Conservation (phyloP, 2,797 vertebrate species). For the Moxostoma hubbsi region DNA sequence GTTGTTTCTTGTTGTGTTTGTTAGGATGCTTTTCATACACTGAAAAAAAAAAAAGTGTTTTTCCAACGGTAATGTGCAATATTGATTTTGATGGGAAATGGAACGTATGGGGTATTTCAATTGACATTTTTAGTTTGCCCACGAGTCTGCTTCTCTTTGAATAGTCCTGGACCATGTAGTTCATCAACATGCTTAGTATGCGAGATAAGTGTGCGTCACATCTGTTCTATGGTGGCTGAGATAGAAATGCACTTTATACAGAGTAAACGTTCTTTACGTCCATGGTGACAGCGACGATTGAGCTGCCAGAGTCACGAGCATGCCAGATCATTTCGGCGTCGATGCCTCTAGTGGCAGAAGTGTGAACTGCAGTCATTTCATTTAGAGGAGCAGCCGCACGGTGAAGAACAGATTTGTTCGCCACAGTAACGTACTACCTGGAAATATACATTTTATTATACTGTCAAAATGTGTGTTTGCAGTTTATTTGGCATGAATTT, state of each 20-base stretch:
- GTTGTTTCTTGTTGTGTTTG: conserved; percentile 74
- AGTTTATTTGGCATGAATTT: conserved; percentile 52
- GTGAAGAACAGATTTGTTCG: conserved; percentile 21
- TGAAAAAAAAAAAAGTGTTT: neutral
- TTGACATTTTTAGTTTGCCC: conserved; percentile 42
- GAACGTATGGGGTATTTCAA: conserved; percentile 36
- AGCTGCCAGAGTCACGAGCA: conserved; percentile 44
- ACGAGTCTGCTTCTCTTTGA: conserved; percentile 54
- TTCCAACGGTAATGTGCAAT: conserved; percentile 74
- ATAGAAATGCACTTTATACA: conserved; percentile 75
- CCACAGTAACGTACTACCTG: conserved; percentile 67
- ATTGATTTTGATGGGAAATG: conserved; percentile 65
- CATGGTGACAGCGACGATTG: conserved; percentile 27
- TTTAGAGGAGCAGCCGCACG: conserved; percentile 42
- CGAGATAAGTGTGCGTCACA: conserved; percentile 58
- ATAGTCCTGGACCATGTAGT: conserved; percentile 62
- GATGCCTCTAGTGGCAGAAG: conserved; percentile 68
- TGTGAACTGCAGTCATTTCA: conserved; percentile 65
- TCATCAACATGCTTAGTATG: conserved; percentile 52
- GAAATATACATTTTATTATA: conserved; percentile 58
- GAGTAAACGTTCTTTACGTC: conserved; percentile 50
- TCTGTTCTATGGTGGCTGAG: conserved; percentile 71
- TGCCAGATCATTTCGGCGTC: conserved; percentile 54
- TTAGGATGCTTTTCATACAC: conserved; percentile 51
- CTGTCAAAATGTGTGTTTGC: conserved; percentile 53